Evolutionary conservation across 30 jellyfish, hydroid and myxozoan genomes (phyloP).

Genomic region (Pelagia noctiluca): DNA sequence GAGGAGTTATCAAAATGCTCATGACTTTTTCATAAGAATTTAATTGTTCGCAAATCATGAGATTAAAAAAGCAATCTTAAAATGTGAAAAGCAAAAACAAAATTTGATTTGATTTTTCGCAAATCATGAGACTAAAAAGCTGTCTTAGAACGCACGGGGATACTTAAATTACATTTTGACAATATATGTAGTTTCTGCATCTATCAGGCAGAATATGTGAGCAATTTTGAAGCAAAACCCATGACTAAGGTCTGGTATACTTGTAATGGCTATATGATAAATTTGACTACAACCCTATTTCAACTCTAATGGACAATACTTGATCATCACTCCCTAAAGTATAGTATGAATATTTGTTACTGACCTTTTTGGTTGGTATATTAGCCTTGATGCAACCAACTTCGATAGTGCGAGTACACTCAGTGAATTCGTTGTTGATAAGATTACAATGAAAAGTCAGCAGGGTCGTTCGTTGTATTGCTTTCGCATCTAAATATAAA

Average conservation of each 20-base stretch:
- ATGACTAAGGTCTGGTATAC: not conserved
- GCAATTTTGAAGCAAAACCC: not conserved
- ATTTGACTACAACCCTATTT: too few relatives aligned
- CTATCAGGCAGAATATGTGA: not conserved
- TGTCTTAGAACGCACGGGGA: too few relatives aligned
- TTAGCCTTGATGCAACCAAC: constrained; percentile 87
- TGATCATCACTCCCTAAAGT: not conserved
- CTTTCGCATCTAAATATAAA: constrained; percentile 43
- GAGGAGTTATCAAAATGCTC: too few relatives aligned
- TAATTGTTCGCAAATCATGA: too few relatives aligned
- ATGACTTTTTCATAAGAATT: too few relatives aligned
- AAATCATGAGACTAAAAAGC: too few relatives aligned
- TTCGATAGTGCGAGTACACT: constrained; percentile 40
- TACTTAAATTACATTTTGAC: too few relatives aligned
- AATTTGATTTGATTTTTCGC: too few relatives aligned
- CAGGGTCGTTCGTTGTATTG: constrained; percentile 41
- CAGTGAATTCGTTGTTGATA: constrained; percentile 40
- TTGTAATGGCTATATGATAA: too few relatives aligned
- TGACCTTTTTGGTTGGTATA: constrained; percentile 78
- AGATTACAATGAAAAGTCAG: constrained; percentile 68
- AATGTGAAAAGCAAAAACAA: too few relatives aligned
- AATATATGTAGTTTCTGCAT: not conserved
- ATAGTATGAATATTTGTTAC: not conserved
- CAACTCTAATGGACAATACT: not conserved
- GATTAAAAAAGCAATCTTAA: too few relatives aligned